Evolutionary conservation across 2,888 invertebrate species (phyloP), one percentile per base, ranked within the genome.

Genomic region (Buathra laborator): DNA sequence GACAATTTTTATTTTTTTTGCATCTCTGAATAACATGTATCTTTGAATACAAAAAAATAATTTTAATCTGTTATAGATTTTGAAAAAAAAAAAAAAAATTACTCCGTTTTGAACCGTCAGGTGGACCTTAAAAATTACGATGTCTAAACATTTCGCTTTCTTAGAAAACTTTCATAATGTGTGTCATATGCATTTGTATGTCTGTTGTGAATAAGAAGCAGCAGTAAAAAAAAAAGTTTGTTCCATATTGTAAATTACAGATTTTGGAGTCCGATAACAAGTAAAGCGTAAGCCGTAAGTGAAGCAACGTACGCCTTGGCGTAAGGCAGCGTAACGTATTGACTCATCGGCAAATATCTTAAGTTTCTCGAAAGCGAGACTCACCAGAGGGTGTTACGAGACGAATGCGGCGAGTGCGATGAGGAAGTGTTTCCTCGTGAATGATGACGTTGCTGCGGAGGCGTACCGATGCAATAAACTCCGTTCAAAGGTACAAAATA

Each of bases 401-500:
- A 88, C 5, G 89, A 85, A 59, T 86, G 85, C 16, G 86, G 77
- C 10, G 88, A 88, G 71, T 87, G 87, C 44, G 86, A 87, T 51
- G 87, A 87, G 51, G 89, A 86, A 59, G 86, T 46, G 29, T 78
- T 82, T 44, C 88, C 86, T 81, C 88, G 82, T 24, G 86, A 87
- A 66, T 78, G 85, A 62, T 86, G 83, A 75, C 86, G 83, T 70
- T 79, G 86, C 70, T 85, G 87, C 37, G 88, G 83, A 19, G 88
- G 85, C 16, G 87, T 84, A 32, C 86, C 88, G 46, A 88, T 79
- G 72, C 88, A 87, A 67, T 89, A 90, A 59, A 91, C 67, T n/a
- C 88, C 89, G 37, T 90, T 89, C 51, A 92, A 87, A 80, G 91
- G 90, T 64, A 91, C 88, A 75, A 91, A 92, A 71, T 92, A 92